A percentile compares a stretch with the other conserved stretches of the same genome.
Conservation (phyloP, 2,797 vertebrate genomes). For the Enteromius trimaculatus region DNA sequence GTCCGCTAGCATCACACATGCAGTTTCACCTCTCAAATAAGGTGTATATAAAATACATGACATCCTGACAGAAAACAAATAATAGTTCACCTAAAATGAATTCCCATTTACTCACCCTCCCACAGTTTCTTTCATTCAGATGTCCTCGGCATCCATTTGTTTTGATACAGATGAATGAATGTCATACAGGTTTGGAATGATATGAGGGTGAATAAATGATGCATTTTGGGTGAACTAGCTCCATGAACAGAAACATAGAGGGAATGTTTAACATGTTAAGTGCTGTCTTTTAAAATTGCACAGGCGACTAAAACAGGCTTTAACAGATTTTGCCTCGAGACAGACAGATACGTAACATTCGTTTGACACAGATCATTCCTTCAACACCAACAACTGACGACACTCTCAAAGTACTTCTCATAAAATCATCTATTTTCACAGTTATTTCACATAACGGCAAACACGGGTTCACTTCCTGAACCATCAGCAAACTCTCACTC, state of each 20-base stretch:
- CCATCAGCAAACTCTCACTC: constrained; percentile 45
- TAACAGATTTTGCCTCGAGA: constrained; percentile 36
- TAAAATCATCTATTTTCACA: constrained; percentile 30
- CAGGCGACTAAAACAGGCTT: constrained; percentile 5
- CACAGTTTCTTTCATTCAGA: neutral
- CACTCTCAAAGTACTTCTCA: constrained; percentile 41
- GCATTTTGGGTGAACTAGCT: neutral
- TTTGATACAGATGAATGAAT: neutral
- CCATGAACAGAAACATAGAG: neutral
- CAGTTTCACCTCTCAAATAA: constrained; percentile 14
- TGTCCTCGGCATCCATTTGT: neutral
- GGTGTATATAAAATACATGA: constrained; percentile 12
- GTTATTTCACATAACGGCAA: constrained; percentile 47
- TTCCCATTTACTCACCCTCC: neutral
- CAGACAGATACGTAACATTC: constrained; percentile 44
- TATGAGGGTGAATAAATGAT: constrained; percentile 19
- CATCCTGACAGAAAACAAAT: constrained; percentile 1
- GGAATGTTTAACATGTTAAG: constrained; percentile 3
- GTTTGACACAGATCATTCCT: constrained; percentile 44
- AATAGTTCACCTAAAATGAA: neutral
- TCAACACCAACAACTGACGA: constrained; percentile 25
- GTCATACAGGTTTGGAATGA: neutral
- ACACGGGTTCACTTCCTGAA: constrained; percentile 57
- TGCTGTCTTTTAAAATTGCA: constrained; percentile 20
- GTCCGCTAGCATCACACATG: constrained; percentile 29